These are phyloP conservation scores for Standfussiana lucernea DNA, from an alignment of 2,888 invertebrate species.

Conservation along the genomic window DNA sequence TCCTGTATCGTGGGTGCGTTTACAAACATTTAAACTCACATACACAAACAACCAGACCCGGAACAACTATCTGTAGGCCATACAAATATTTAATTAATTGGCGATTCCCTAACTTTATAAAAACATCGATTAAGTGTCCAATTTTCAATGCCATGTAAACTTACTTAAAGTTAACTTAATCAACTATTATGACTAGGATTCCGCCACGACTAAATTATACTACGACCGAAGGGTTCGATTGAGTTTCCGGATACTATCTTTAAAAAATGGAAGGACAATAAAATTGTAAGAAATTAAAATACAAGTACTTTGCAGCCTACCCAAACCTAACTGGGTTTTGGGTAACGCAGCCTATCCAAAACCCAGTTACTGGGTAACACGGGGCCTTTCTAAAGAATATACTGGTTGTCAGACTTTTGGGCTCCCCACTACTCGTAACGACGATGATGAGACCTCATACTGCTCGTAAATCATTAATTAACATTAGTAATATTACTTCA, in stretches of 20 bases:
- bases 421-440: not conserved
- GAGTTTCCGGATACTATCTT: not conserved
- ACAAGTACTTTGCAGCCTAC: not conserved
- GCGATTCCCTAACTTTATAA: slow-evolving; percentile 1
- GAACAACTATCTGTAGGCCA: no score
- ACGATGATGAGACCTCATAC: not conserved
- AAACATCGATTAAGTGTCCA: not conserved
- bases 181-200: not conserved
- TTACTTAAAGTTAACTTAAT: not conserved
- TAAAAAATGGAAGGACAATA: not conserved
- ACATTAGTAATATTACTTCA: slow-evolving; percentile 23
- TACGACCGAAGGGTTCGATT: not conserved
- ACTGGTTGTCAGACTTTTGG: not conserved
- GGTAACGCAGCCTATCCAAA: no score
- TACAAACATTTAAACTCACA: no score
- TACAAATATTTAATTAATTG: no score
- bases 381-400: not conserved
- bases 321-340: no score
- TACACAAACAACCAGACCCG: no score
- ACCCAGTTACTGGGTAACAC: not conserved
- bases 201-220: not conserved
- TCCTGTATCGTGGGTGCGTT: no score
- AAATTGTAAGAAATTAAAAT: not conserved
- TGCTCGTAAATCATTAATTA: not conserved
- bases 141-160: slow-evolving; percentile 29